Evolutionary conservation across 1,140 invertebrate genomes (phyloP).

Genomic region (Metaphire vulgaris): DNA sequence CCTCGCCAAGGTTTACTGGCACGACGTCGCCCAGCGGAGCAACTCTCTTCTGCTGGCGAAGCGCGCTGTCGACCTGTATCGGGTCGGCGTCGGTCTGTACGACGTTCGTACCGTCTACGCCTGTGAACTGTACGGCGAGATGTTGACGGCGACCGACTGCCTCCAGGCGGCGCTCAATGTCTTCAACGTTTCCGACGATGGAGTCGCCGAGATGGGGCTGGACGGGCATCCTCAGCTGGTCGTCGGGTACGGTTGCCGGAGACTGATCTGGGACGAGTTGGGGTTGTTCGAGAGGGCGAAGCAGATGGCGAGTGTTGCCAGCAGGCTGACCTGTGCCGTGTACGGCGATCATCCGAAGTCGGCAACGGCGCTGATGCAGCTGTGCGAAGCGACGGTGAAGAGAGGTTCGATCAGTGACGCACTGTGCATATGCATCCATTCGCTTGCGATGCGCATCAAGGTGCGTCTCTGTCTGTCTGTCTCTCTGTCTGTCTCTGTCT

Average conservation of each 20-base stretch:
- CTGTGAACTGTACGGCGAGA: conserved; percentile 20
- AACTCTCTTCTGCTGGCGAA: conserved; percentile 14
- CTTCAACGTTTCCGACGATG: conserved; percentile 26
- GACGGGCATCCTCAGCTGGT: conserved; percentile 22
- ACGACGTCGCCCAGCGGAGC: not conserved
- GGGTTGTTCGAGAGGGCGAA: conserved; percentile 14
- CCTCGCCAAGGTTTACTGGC: conserved; percentile 14
- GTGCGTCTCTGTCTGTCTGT: no score
- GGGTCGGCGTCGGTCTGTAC: not conserved
- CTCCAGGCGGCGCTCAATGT: conserved; percentile 24
- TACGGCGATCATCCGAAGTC: conserved; percentile 19
- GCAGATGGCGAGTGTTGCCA: conserved; percentile 15
- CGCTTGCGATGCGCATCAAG: conserved; percentile 12
- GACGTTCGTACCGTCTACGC: conserved; percentile 16
- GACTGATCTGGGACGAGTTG: conserved; percentile 26
- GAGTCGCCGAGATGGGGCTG: conserved; percentile 7
- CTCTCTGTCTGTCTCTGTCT: no score
- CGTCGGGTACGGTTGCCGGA: conserved; percentile 11
- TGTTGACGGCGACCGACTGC: not conserved
- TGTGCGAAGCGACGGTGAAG: conserved; percentile 23
- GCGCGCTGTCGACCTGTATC: conserved; percentile 17
- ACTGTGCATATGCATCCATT: not conserved
- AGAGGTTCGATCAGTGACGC: conserved; percentile 18
- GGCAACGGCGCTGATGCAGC: conserved; percentile 5
- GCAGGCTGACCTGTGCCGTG: not conserved